Conservation (phyloP, 2,888 invertebrate genomes). For the Blomia tropicalis region DNA sequence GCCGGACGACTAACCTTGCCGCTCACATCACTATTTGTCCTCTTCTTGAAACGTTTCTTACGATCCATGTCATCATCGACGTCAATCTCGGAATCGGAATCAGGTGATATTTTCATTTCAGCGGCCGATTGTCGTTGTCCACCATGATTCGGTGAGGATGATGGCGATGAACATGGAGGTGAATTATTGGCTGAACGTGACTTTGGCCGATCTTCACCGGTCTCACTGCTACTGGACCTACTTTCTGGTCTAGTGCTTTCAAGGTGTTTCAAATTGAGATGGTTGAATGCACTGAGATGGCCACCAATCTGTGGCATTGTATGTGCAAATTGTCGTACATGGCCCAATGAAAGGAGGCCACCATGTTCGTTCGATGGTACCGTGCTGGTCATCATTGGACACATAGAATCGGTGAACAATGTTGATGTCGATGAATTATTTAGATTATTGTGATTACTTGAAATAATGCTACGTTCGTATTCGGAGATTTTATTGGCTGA, state of each 20-base stretch:
- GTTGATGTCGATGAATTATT: background rate
- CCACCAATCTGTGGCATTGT: background rate
- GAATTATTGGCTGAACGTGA: background rate
- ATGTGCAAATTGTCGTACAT: background rate
- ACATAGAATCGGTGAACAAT: background rate
- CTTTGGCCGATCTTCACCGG: background rate
- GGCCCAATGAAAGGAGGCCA: slow-evolving; percentile 5
- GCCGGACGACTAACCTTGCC: background rate
- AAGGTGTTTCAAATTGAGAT: background rate
- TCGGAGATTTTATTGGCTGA: background rate
- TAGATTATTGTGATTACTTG: no score
- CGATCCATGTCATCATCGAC: slow-evolving; percentile 1
- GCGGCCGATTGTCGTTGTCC: background rate
- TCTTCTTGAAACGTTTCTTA: slow-evolving; percentile 6
- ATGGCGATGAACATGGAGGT: background rate
- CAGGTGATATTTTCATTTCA: background rate
- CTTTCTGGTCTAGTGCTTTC: background rate
- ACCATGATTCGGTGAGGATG: background rate
- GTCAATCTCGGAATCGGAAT: slow-evolving; percentile 8
- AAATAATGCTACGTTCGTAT: background rate
- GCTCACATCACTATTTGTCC: background rate
- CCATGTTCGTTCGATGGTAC: background rate
- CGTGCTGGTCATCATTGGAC: slow-evolving; percentile 12
- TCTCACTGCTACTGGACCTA: background rate
- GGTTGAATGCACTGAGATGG: slow-evolving; percentile 4